Percentiles rank a stretch among this genome's conserved stretches.
Conservation (phyloP, 2,797 vertebrate species). For the Coilia nasus region DNA sequence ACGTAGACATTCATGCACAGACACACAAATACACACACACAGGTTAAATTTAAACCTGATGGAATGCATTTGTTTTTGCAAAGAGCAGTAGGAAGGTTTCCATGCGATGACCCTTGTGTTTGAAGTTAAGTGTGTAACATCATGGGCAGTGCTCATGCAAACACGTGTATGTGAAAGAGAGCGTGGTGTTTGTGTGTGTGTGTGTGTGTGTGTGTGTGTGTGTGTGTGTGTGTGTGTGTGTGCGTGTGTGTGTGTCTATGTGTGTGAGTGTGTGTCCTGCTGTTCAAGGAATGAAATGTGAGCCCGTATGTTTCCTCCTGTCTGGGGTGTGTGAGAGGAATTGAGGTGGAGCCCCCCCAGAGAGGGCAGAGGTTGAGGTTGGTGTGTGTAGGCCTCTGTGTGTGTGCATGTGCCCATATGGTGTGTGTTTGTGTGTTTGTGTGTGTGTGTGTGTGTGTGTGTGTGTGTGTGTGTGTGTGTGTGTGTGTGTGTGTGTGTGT, state of each 20-base stretch:
- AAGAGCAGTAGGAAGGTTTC: constrained; percentile 8
- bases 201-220: too few relatives aligned
- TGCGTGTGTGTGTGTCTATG: background rate
- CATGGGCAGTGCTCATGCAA: background rate
- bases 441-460: background rate
- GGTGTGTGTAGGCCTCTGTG: background rate
- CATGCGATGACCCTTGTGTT: constrained; percentile 9
- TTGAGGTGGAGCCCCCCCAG: background rate
- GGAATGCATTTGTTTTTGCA: constrained; percentile 33
- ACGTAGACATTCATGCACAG: background rate
- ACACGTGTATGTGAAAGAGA: too few relatives aligned
- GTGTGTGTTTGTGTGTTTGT: background rate
- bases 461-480: background rate
- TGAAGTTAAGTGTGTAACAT: constrained; percentile 1
- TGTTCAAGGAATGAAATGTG: constrained; percentile 65
- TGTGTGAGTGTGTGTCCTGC: constrained; percentile 2
- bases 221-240: background rate
- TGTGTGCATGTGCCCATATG: background rate
- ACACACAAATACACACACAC: background rate
- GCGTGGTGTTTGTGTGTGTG: too few relatives aligned
- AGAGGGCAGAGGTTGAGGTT: constrained; percentile 2
- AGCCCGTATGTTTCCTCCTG: constrained; percentile 64
- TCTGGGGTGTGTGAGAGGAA: constrained; percentile 32
- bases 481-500: background rate
- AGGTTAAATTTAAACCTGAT: constrained; percentile 45